Evolutionary conservation across 2,797 vertebrate genomes (phyloP).

Genomic region (Periophthalmus magnuspinnatus): DNA sequence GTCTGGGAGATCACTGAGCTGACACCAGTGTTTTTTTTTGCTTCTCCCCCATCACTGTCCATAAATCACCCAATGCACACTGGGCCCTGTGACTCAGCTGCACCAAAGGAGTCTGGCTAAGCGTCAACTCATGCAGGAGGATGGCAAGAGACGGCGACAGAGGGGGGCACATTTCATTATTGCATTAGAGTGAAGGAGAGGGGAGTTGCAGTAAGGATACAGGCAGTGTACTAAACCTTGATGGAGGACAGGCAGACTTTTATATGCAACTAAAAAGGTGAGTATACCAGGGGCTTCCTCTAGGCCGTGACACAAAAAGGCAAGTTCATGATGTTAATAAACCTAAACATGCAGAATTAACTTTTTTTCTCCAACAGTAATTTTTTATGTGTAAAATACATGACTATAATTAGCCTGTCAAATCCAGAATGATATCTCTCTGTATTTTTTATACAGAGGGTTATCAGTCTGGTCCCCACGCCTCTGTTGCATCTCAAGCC

Average conservation of each 20-base stretch:
- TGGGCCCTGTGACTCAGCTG: conserved; percentile 74
- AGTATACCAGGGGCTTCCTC: conserved; percentile 37
- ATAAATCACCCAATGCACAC: conserved; percentile 60
- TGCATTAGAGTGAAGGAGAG: conserved; percentile 38
- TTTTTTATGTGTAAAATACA: background rate
- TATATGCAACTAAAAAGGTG: conserved; percentile 34
- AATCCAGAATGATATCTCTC: too few relatives aligned
- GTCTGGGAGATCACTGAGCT: conserved; percentile 63
- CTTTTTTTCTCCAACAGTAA: background rate
- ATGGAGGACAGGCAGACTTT: conserved; percentile 60
- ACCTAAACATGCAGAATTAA: conserved; percentile 5
- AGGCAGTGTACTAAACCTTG: conserved; percentile 60
- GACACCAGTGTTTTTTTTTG: conserved; percentile 63
- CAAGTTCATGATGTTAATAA: conserved; percentile 32
- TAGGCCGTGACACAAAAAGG: conserved; percentile 37
- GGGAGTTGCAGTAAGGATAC: conserved; percentile 14
- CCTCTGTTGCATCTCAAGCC: too few relatives aligned
- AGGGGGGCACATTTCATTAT: conserved; percentile 55
- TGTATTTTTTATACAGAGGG: too few relatives aligned
- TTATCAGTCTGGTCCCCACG: too few relatives aligned
- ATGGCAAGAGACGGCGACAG: conserved; percentile 25
- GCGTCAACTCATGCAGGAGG: conserved; percentile 58
- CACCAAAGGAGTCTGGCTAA: conserved; percentile 65
- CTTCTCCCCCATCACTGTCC: conserved; percentile 61
- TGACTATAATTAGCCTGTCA: background rate